phyloP scores from a whole-genome alignment of 2,888 invertebrate species.

The Sympetrum striolatum region DNA sequence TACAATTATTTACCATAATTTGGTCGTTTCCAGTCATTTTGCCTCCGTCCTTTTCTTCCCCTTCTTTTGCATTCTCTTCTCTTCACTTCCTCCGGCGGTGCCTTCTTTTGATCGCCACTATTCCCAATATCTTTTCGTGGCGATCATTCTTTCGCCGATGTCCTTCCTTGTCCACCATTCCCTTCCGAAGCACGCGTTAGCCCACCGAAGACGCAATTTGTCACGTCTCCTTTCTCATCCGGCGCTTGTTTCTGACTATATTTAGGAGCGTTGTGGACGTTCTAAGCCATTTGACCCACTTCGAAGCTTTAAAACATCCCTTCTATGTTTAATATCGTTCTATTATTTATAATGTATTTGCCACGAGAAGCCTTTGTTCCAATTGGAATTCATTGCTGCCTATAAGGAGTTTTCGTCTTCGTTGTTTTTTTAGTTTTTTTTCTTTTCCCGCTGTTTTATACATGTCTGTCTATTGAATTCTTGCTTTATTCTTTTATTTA shows the following conservation, averaged over 20 bases:
- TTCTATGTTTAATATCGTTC: no score
- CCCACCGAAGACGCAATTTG: background rate
- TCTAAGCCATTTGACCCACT: no score
- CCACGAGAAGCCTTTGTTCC: background rate
- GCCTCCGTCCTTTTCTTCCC: background rate
- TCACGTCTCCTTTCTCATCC: conserved; percentile 1
- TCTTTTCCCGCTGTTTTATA: no score
- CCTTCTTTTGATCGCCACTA: background rate
- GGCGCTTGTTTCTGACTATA: background rate
- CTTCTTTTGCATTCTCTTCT: background rate
- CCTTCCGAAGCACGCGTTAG: conserved; percentile 8
- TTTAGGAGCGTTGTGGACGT: background rate
- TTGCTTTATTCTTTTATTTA: no score
- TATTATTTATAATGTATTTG: background rate
- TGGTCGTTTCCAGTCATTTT: background rate
- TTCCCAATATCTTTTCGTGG: background rate
- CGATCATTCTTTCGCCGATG: background rate
- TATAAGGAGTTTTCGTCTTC: no score
- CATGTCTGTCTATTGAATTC: no score
- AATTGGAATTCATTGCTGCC: no score
- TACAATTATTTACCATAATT: no score
- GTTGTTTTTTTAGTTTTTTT: no score
- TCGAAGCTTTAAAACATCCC: no score
- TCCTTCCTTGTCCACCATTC: background rate
- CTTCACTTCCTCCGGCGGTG: background rate